phyloP scores from a whole-genome alignment of 2,797 vertebrate species.

The Anabas testudineus region DNA sequence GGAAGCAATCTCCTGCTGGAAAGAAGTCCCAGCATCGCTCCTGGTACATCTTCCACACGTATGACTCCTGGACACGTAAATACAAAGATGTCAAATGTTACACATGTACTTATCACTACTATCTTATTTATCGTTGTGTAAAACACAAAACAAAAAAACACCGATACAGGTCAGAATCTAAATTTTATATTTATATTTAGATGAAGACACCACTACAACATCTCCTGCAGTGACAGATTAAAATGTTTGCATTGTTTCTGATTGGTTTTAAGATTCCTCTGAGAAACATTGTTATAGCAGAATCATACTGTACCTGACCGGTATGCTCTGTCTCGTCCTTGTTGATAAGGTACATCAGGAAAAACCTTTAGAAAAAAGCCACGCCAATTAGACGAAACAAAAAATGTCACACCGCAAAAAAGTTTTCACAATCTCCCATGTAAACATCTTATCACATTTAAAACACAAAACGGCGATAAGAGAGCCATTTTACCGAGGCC shows the following conservation, averaged over 20 bases:
- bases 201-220: background rate
- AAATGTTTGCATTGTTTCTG: background rate
- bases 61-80: conserved; percentile 90
- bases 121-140: too few relatives aligned
- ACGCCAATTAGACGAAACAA: conserved; percentile 35
- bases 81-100: background rate
- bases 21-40: conserved; percentile 99
- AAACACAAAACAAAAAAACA: background rate
- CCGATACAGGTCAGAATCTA: background rate
- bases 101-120: background rate
- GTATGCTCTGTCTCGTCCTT: conserved; percentile 99
- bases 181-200: background rate
- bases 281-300: conserved; percentile 12
- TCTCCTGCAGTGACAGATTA: conserved; percentile 4
- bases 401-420: conserved; percentile 36
- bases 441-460: background rate
- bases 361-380: conserved; percentile 89
- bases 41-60: conserved; percentile 99
- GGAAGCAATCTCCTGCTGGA: conserved; percentile 98
- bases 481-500: background rate
- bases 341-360: conserved; percentile 98
- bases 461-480: conserved; percentile 7
- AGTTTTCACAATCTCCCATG: background rate
- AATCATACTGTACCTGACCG: conserved; percentile 87
- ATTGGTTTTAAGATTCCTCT: conserved; percentile 5